Conservation (phyloP, 2,113 vertebrate genomes). For the Mirza zaza region DNA sequence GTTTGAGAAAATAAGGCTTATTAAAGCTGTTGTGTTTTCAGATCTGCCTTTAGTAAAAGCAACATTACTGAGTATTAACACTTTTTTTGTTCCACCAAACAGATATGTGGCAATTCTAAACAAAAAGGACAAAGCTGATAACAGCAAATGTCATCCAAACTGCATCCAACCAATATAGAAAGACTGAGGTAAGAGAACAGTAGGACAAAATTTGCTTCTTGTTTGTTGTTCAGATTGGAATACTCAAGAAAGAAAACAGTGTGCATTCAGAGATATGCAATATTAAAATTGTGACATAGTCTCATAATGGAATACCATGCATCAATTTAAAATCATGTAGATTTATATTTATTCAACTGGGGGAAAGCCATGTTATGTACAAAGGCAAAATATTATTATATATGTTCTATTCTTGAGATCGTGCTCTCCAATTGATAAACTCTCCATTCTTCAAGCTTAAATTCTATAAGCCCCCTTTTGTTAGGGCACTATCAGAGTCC, state of each 20-base stretch:
- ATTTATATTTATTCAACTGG: not conserved
- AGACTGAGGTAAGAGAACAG: not conserved
- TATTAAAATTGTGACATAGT: not conserved
- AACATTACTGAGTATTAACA: not conserved
- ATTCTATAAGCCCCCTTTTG: not conserved
- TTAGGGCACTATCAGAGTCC: not conserved
- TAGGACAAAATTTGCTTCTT: not conserved
- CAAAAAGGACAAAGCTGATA: not conserved
- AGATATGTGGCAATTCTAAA: not conserved
- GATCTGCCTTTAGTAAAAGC: not conserved
- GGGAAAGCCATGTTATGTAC: not conserved
- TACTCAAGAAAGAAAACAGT: not conserved
- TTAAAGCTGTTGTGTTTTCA: not conserved
- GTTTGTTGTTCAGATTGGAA: not conserved
- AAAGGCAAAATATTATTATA: not conserved
- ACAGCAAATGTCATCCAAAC: not conserved
- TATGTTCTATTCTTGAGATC: not conserved
- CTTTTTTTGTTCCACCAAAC: conserved; percentile 39
- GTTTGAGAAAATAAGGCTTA: not conserved
- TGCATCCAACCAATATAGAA: not conserved
- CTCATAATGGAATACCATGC: not conserved
- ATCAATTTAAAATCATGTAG: not conserved
- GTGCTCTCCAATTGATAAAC: not conserved
- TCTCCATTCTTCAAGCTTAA: not conserved
- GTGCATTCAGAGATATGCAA: not conserved